Conservation (phyloP, 2,797 vertebrate genomes). For the Notamacropus eugenii region DNA sequence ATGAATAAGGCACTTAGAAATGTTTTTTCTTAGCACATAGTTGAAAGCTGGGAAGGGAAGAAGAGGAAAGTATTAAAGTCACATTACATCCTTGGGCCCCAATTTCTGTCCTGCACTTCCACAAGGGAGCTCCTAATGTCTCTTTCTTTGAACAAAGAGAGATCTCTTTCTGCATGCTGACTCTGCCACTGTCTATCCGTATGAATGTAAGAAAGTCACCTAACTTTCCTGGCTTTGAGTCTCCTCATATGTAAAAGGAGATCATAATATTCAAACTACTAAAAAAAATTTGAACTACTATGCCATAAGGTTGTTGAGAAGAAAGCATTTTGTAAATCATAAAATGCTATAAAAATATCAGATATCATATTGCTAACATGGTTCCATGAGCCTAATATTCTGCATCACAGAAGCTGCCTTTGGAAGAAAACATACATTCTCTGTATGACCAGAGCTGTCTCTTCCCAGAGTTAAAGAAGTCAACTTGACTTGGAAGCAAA, state of each 20-base stretch:
- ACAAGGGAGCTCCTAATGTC: neutral
- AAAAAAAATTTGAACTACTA: neutral
- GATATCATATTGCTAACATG: neutral
- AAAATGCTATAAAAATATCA: neutral
- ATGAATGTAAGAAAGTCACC: neutral
- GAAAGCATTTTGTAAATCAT: constrained; percentile 73
- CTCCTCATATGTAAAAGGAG: neutral
- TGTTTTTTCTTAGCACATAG: neutral
- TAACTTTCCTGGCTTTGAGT: neutral
- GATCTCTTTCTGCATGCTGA: neutral
- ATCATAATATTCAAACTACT: neutral
- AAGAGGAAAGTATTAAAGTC: constrained; percentile 17
- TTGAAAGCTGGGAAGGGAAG: constrained; percentile 3
- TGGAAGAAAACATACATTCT: neutral
- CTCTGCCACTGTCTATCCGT: neutral
- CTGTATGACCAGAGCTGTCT: neutral
- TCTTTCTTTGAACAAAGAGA: neutral
- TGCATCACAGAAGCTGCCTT: constrained; percentile 6
- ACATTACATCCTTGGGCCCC: neutral
- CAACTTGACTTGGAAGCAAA: neutral
- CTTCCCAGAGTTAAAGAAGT: neutral
- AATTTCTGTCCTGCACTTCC: neutral
- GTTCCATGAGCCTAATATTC: neutral
- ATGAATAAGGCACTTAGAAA: constrained; percentile 7
- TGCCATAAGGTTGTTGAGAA: neutral